Percentiles rank a stretch among this genome's conserved stretches.
Conservation (phyloP, 2,888 invertebrate species). For the Trisateles emortualis region DNA sequence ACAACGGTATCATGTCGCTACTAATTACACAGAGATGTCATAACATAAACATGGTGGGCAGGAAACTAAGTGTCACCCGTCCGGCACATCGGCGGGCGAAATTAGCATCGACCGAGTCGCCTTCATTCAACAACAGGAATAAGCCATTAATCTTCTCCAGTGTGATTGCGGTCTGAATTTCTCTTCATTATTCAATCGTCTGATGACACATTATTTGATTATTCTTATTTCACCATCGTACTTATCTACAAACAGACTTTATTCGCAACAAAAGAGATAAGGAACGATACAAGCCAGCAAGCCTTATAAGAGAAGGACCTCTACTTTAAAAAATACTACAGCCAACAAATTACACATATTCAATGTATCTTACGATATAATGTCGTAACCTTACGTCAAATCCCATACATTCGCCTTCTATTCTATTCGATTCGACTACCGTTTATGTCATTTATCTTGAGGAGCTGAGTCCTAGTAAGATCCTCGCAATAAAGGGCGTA, state of each 20-base stretch:
- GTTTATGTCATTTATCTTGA: too few relatives aligned
- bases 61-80: slow-evolving; percentile 59
- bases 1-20: slow-evolving; percentile 1
- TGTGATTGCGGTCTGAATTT: slow-evolving; percentile 68
- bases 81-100: slow-evolving; percentile 50
- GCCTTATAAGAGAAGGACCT: too few relatives aligned
- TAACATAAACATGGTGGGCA: slow-evolving; percentile 43
- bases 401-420: too few relatives aligned
- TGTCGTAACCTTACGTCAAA: too few relatives aligned
- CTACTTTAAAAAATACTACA: too few relatives aligned
- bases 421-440: too few relatives aligned
- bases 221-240: slow-evolving; percentile 30
- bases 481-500: too few relatives aligned
- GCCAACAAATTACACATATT: too few relatives aligned
- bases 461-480: too few relatives aligned
- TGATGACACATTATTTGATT: slow-evolving; percentile 49
- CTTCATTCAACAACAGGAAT: slow-evolving; percentile 63
- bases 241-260: slow-evolving; percentile 9
- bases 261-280: too few relatives aligned
- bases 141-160: slow-evolving; percentile 71
- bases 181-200: slow-evolving; percentile 70
- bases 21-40: slow-evolving; percentile 24
- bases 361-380: too few relatives aligned
- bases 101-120: slow-evolving; percentile 68
- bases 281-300: too few relatives aligned